Base-by-base conservation (phyloP, 2,113 vertebrate species). In the Arvicanthis niloticus region DNA sequence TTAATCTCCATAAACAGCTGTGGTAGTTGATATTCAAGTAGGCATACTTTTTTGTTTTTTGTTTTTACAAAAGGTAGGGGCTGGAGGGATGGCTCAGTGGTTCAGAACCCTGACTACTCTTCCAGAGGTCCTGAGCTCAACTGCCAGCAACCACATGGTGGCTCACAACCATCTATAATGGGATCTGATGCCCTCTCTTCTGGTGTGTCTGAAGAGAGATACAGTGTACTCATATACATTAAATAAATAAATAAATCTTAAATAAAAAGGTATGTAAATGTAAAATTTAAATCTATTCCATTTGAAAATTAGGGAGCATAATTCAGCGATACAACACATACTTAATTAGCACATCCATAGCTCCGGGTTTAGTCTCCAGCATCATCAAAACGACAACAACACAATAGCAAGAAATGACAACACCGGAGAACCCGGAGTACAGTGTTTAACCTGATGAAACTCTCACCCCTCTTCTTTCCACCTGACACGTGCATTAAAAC, bases 281-380 rank as follows among this genome's bases (percentile, higher is more conserved):
- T 90, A 91, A 82, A 81, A 4, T 40, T 94, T 93, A 78, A 82
- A 90, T 96, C 86, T 90, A 48, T 84, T 93, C 73, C 67, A 92
- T 94, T 85, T 91, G 86, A 82, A 81, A 94, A 40, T 34, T 48
- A 26, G 24, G 80, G 56, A 84, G 37, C 29, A 88, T 37, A n/a
- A 65, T 37, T 73, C 17, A 62, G 40, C 62, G 40, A 16, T 70
- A 62, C 45, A 42, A 62, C 65, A 51, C 12, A 70, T 72, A 31
- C 29, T 88, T 37, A 10, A 29, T 65, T 65, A 78, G 29, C 62
- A 60, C 24, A 51, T 7, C 67, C 17, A 40, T 34, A 45, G 29
- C 48, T 72, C 65, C 16, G 22, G 51, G 40, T 60, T 72, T 81
- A 73, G 60, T 62, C 7, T 34, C 42, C 10, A 73, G 62, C 8